Evolutionary conservation across 2,113 vertebrate species (phyloP).

Genomic region (Arenaria interpres): DNA sequence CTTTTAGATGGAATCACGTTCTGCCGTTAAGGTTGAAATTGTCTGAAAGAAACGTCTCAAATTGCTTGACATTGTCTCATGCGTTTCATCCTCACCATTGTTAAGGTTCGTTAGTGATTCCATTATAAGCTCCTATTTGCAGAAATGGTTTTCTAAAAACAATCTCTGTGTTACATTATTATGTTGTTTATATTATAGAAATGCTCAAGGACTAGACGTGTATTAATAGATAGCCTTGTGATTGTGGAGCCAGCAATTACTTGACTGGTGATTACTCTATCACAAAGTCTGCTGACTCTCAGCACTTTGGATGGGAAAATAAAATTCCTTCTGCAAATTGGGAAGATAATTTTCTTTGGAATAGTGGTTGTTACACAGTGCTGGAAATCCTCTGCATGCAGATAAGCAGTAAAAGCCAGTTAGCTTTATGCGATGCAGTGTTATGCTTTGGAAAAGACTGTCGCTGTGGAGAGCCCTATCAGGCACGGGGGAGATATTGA

Average conservation of each 20-base stretch:
- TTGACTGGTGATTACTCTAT: slow-evolving; percentile 52
- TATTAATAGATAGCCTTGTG: slow-evolving; percentile 52
- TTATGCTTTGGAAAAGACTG: neutral
- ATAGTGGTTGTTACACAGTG: neutral
- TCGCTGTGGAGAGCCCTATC: neutral
- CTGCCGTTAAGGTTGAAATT: neutral
- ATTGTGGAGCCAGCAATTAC: slow-evolving; percentile 34
- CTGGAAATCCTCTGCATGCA: slow-evolving; percentile 45
- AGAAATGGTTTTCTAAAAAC: slow-evolving; percentile 50
- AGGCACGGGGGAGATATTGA: neutral
- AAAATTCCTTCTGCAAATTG: slow-evolving; percentile 47
- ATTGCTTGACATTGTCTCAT: slow-evolving; percentile 36
- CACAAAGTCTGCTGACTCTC: slow-evolving; percentile 47
- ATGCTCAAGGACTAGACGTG: neutral
- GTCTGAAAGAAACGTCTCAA: neutral
- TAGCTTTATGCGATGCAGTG: neutral
- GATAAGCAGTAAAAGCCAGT: slow-evolving; percentile 22
- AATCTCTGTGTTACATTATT: slow-evolving; percentile 43
- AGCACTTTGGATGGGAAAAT: slow-evolving; percentile 24
- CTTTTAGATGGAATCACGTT: neutral
- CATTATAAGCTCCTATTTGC: slow-evolving; percentile 41
- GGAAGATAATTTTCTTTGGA: slow-evolving; percentile 48
- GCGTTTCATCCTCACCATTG: neutral
- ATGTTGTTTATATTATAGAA: slow-evolving; percentile 47
- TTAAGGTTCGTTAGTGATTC: slow-evolving; percentile 57